Percentiles rank a stretch among this genome's conserved stretches.
These are phyloP conservation scores for Acrocephalus arundinaceus DNA, from an alignment of 2,113 vertebrate genomes.

Conservation along the genomic window DNA sequence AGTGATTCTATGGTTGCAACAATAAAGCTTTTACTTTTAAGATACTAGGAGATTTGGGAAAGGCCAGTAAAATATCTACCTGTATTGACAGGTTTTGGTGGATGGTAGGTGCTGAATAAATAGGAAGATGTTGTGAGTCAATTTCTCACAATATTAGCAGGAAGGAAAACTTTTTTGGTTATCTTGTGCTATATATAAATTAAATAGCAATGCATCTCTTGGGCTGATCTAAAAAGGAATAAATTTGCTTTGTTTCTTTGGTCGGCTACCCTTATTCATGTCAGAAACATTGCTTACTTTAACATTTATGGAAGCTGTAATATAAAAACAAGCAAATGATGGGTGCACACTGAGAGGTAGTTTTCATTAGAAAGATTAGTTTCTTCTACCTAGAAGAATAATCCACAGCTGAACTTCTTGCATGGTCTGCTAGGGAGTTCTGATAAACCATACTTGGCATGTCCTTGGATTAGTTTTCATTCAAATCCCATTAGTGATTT, in stretches of 20 bases:
- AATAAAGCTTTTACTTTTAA: neutral
- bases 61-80: neutral
- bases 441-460: neutral
- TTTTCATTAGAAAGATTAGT: neutral
- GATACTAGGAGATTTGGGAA: neutral
- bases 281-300: neutral
- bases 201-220: neutral
- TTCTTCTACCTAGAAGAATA: neutral
- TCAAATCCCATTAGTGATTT: neutral
- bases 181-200: neutral
- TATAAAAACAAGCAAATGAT: neutral
- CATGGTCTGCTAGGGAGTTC: neutral
- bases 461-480: neutral
- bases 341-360: neutral
- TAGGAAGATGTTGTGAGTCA: neutral
- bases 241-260: neutral
- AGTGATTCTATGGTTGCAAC: neutral
- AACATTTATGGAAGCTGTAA: neutral
- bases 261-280: neutral
- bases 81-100: neutral
- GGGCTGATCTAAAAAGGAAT: neutral
- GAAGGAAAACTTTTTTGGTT: neutral
- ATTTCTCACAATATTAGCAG: neutral
- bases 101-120: neutral
- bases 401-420: neutral